Evolutionary conservation across 2,113 vertebrate genomes (phyloP), one percentile per base, ranked within the genome.

Genomic region (Tetrao urogallus): DNA sequence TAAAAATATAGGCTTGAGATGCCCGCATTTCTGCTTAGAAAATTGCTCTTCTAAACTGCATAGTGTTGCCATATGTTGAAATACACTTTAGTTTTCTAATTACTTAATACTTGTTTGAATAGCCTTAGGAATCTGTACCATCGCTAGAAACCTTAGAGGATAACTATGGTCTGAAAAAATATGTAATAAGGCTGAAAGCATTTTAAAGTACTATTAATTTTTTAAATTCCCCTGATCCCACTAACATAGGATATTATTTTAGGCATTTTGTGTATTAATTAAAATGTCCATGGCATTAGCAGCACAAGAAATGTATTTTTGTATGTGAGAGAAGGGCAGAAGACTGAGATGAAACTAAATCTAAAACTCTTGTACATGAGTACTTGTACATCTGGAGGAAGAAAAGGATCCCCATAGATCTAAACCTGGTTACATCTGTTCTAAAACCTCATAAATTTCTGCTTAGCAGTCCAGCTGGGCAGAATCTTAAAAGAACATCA

Each of bases 371-470:
- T 85, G 42, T 83, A 69, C 64, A 42, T 64, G 42, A 87, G 25
- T 92, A 69, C 60, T 43, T 74, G 74, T 86, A 90, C 94, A 93
- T 94, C 89, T 96, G 89, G 88, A 93, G 52, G 64, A 80, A 90
- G 60, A 87, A 89, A 93, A 61, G 64, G 92, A 90, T 94, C 64
- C 86, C 88, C 80, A 36, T 66, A 92, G 88, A 82, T 93, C 82
- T 91, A 85, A 96, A 91, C 60, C 77, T 57, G 36, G 64, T 83
- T 94, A 85, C 88, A 94, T 96, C 86, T 96, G 80, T 91, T 95
- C 64, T 94, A 86, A 94, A 88, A 75, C 61, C 70, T 95, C 76
- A 82, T 92, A 91, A 92, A 90, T 88, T 82, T 71, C 63, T 78
- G 19, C 82, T 77, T 69, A 77, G 56, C 63, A 79, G 82, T 89